These are phyloP conservation scores for Mimachlamys varia DNA, from an alignment of 2,888 invertebrate species.

Conservation along the genomic window DNA sequence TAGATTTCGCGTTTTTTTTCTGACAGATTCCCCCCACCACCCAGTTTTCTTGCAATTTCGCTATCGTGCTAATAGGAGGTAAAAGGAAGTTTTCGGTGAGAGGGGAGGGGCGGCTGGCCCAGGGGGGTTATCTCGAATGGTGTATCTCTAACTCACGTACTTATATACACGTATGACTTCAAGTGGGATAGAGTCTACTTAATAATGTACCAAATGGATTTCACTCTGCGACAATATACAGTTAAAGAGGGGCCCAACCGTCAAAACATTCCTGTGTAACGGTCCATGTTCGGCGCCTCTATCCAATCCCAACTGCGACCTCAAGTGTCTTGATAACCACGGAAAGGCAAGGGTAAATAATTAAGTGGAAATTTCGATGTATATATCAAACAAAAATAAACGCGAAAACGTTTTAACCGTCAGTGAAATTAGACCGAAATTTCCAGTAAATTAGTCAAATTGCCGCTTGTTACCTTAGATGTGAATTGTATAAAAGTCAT, in stretches of 20 bases:
- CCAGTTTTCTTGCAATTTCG: background rate
- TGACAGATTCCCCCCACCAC: constrained; percentile 18
- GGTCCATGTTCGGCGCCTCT: constrained; percentile 39
- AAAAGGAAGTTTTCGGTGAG: background rate
- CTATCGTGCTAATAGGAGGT: background rate
- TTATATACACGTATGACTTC: constrained; percentile 30
- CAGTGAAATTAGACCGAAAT: constrained; percentile 25
- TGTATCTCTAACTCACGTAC: background rate
- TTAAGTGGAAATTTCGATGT: constrained; percentile 5
- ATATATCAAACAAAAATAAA: constrained; percentile 28
- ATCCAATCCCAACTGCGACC: background rate
- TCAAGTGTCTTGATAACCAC: constrained; percentile 7
- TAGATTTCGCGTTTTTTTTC: background rate
- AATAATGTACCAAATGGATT: background rate
- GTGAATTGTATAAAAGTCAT: constrained; percentile 19
- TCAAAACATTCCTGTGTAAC: constrained; percentile 47
- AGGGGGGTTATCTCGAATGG: background rate
- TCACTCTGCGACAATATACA: background rate
- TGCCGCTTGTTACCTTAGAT: background rate
- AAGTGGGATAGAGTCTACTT: background rate
- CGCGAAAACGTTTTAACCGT: constrained; percentile 11
- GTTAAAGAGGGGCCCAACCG: constrained; percentile 1
- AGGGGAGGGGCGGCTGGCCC: constrained; percentile 15
- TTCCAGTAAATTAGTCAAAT: constrained; percentile 31
- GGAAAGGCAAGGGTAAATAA: background rate